phyloP scores from a whole-genome alignment of 1,140 invertebrate species.

The Drosophila equinoxialis region DNA sequence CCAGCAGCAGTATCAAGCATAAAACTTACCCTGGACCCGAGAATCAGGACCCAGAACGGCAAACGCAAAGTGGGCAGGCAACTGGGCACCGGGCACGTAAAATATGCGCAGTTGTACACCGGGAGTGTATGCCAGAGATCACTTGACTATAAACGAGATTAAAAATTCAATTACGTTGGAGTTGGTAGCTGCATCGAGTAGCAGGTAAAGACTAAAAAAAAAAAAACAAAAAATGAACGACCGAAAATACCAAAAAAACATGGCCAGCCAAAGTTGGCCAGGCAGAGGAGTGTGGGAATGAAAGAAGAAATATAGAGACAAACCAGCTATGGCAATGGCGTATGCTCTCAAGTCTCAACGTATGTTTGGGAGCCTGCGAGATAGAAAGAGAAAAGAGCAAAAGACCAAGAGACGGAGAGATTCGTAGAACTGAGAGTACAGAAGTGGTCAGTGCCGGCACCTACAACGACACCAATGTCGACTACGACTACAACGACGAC shows the following conservation, averaged over 20 bases:
- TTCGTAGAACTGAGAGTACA: conserved; percentile 44
- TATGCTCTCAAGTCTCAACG: conserved; percentile 72
- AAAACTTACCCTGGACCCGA: conserved; percentile 30
- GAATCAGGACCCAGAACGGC: conserved; percentile 38
- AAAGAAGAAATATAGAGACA: conserved; percentile 21
- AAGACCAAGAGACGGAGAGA: conserved; percentile 3
- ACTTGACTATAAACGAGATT: conserved; percentile 82
- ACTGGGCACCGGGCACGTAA: conserved; percentile 54
- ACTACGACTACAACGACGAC: not conserved
- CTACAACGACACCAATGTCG: not conserved
- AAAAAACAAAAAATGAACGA: conserved; percentile 26
- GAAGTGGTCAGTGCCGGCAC: conserved; percentile 74
- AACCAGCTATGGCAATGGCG: conserved; percentile 25
- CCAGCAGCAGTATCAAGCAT: too few relatives aligned
- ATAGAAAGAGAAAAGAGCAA: conserved; percentile 14
- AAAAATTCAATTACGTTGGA: conserved; percentile 81
- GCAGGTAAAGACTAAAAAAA: conserved; percentile 53
- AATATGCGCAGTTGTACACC: conserved; percentile 64
- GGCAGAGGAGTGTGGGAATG: conserved; percentile 30
- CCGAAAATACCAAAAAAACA: conserved; percentile 51
- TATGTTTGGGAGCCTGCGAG: conserved; percentile 28
- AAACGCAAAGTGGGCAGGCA: conserved; percentile 44
- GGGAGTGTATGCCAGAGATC: conserved; percentile 77
- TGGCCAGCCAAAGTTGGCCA: conserved; percentile 61
- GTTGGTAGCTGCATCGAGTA: conserved; percentile 77